Evolutionary conservation across 2,888 invertebrate genomes (phyloP).

Genomic region (Chironomus tentans): DNA sequence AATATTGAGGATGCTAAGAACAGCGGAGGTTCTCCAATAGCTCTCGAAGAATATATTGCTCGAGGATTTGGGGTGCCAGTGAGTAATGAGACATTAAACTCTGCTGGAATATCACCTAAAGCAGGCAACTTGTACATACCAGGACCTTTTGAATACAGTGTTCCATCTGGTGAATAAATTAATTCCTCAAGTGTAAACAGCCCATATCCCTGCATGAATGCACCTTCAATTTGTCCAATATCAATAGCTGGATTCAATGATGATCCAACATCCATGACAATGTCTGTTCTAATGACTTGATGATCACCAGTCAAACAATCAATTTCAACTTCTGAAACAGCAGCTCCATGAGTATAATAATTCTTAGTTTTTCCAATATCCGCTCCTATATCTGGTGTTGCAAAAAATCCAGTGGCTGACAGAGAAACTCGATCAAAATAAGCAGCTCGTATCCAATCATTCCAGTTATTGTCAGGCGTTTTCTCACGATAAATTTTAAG

Average conservation of each 20-base stretch:
- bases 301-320: conserved; percentile 93
- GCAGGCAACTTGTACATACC: conserved; percentile 92
- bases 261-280: conserved; percentile 94
- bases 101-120: conserved; percentile 80
- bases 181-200: conserved; percentile 85
- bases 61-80: conserved; percentile 84
- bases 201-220: conserved; percentile 89
- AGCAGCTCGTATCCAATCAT: conserved; percentile 72
- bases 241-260: conserved; percentile 95
- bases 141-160: conserved; percentile 75
- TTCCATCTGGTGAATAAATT: conserved; percentile 75
- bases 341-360: conserved; percentile 81
- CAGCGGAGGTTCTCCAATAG: conserved; percentile 91
- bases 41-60: conserved; percentile 94
- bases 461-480: conserved; percentile 73
- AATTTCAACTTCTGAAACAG: conserved; percentile 82
- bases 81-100: conserved; percentile 85
- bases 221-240: conserved; percentile 94
- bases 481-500: conserved; percentile 63
- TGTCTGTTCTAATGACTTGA: conserved; percentile 76
- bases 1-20: conserved; percentile 80
- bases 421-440: conserved; percentile 68
- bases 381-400: conserved; percentile 64
- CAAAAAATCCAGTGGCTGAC: conserved; percentile 75
- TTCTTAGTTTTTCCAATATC: conserved; percentile 61